These are phyloP conservation scores for Drosophila prostipennis DNA, from an alignment of 2,888 invertebrate genomes.

Conservation along the genomic window DNA sequence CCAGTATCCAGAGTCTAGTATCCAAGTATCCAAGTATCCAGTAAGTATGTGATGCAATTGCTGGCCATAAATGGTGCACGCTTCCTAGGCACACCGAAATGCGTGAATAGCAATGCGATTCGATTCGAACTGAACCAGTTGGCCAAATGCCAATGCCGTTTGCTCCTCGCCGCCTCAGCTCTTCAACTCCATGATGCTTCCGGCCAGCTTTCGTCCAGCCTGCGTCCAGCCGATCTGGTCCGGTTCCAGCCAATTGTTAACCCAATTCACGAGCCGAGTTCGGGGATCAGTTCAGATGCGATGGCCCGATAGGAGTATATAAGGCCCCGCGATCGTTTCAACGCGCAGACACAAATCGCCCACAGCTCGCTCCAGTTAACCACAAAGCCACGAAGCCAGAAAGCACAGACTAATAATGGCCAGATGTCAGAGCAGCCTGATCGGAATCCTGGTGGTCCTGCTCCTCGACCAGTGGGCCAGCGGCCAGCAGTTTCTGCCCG, in stretches of 20 bases:
- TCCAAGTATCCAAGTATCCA: no score
- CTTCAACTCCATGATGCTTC: conserved; percentile 21
- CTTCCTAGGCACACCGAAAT: conserved; percentile 66
- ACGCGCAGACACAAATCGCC: conserved; percentile 39
- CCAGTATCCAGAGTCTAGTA: background rate
- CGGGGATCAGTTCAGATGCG: conserved; percentile 13
- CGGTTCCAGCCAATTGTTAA: conserved; percentile 42
- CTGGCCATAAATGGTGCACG: conserved; percentile 44
- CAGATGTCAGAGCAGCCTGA: conserved; percentile 23
- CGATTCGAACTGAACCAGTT: conserved; percentile 64
- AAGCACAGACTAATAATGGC: conserved; percentile 14
- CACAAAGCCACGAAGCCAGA: background rate
- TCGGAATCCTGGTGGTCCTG: conserved; percentile 42
- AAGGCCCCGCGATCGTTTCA: conserved; percentile 15
- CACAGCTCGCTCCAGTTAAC: conserved; percentile 42
- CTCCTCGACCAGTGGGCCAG: conserved; percentile 37
- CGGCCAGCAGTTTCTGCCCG: conserved; percentile 55
- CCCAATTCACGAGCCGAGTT: conserved; percentile 34
- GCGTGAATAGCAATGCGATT: conserved; percentile 37
- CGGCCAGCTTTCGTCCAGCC: conserved; percentile 24
- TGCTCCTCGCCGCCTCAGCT: conserved; percentile 30
- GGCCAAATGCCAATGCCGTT: conserved; percentile 75
- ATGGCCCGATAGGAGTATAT: conserved; percentile 20
- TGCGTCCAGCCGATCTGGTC: conserved; percentile 11
- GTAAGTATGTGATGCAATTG: conserved; percentile 43